Conservation (phyloP, 2,797 vertebrate genomes). For the Rallus crepitans region DNA sequence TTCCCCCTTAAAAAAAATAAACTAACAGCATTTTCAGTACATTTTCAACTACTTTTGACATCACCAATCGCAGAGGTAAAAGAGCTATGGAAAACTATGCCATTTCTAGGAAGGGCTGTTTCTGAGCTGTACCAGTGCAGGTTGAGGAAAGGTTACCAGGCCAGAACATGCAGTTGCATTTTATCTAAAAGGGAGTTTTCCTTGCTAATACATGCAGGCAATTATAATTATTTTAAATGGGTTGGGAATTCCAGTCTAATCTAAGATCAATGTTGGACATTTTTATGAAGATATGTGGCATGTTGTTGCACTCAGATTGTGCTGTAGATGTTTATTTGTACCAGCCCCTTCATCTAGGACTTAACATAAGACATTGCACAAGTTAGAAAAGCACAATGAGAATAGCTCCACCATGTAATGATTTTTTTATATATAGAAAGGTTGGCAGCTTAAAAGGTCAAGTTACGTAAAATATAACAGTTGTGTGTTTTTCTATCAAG, state of each 20-base stretch:
- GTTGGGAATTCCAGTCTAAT: neutral
- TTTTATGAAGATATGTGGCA: neutral
- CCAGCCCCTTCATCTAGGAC: neutral
- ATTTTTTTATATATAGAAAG: constrained; percentile 8
- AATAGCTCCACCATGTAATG: neutral
- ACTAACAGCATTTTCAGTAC: neutral
- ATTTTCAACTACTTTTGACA: constrained; percentile 28
- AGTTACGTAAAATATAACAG: constrained; percentile 1
- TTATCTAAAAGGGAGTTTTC: neutral
- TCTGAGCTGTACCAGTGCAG: neutral
- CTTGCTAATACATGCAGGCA: neutral
- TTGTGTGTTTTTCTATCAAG: neutral
- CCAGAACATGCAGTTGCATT: neutral
- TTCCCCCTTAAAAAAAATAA: neutral
- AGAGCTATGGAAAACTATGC: neutral
- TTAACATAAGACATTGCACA: neutral
- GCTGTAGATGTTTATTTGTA: neutral
- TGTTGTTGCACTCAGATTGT: neutral
- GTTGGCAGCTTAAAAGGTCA: constrained; percentile 37
- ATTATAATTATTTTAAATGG: neutral
- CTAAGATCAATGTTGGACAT: neutral
- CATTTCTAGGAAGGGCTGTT: constrained; percentile 22
- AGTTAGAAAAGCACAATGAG: neutral
- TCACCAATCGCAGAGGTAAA: neutral
- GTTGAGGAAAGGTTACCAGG: constrained; percentile 40